Evolutionary conservation across 2,888 invertebrate species (phyloP).

Genomic region (Nemotelus nigrinus): DNA sequence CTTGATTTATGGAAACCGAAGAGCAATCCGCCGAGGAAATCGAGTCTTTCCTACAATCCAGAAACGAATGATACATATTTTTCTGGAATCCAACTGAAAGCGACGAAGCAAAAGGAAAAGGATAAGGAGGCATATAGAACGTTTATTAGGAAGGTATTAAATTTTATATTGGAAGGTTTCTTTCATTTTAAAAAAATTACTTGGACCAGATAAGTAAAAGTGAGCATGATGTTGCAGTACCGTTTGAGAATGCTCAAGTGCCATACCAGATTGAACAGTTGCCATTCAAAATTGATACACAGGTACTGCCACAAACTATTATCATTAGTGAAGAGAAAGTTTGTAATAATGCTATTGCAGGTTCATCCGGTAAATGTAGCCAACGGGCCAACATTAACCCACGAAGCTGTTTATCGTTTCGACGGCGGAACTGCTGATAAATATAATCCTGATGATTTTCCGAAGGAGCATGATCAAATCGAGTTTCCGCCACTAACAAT

Average conservation of each 20-base stretch:
- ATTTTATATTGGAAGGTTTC: not conserved
- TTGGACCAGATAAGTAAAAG: not conserved
- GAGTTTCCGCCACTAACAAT: not conserved
- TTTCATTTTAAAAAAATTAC: not conserved
- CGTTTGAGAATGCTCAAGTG: not conserved
- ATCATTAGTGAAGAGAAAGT: too few species aligned
- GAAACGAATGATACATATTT: too few species aligned
- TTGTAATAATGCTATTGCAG: too few species aligned
- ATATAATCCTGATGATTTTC: too few species aligned
- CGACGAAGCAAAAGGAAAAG: not conserved
- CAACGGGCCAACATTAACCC: too few species aligned
- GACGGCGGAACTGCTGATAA: too few species aligned
- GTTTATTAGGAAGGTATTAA: conserved; percentile 7
- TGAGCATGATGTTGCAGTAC: not conserved
- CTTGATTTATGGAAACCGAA: not conserved
- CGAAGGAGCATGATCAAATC: too few species aligned
- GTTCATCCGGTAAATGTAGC: too few species aligned
- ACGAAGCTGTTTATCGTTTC: too few species aligned
- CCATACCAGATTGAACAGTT: not conserved
- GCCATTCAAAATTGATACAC: not conserved
- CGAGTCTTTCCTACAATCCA: too few species aligned
- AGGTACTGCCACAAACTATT: too few species aligned
- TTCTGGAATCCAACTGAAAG: not conserved
- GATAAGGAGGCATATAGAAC: conserved; percentile 1
- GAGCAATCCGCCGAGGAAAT: too few species aligned